A percentile compares a stretch with the other conserved stretches of the same genome.
phyloP scores from a whole-genome alignment of 2,797 vertebrate species.

The Channallabes apus region DNA sequence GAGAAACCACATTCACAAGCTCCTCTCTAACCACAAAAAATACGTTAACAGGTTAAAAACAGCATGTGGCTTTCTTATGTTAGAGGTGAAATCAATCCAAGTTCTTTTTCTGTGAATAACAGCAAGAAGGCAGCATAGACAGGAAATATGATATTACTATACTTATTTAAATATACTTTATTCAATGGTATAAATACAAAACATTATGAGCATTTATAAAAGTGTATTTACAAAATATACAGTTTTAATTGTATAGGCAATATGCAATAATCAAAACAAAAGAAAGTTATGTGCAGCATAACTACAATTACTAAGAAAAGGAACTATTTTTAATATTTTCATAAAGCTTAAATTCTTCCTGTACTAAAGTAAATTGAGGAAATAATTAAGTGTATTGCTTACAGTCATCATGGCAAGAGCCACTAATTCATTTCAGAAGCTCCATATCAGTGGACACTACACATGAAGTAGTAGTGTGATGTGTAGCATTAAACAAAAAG shows the following conservation, averaged over 20 bases:
- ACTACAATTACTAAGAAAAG: neutral
- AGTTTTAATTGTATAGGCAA: neutral
- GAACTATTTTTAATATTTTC: neutral
- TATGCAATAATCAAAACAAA: neutral
- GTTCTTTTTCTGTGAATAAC: conserved; percentile 23
- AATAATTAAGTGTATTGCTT: neutral
- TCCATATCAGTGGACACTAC: neutral
- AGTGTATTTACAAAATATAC: neutral
- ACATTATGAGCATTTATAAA: neutral
- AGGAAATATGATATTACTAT: neutral
- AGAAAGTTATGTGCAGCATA: neutral
- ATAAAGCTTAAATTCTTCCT: neutral
- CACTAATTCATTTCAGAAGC: neutral
- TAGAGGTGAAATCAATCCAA: neutral
- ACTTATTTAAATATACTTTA: neutral
- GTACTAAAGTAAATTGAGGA: neutral
- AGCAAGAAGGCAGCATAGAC: neutral
- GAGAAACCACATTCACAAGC: conserved; percentile 43
- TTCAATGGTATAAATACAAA: neutral
- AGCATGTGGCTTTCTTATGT: conserved; percentile 27
- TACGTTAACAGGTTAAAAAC: conserved; percentile 63
- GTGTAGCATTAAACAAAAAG: neutral
- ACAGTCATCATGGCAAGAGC: neutral
- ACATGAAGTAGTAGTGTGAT: neutral
- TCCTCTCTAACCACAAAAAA: conserved; percentile 55